These are phyloP conservation scores for Stenotaenia linearis DNA, from an alignment of 2,888 invertebrate species.

Conservation along the genomic window DNA sequence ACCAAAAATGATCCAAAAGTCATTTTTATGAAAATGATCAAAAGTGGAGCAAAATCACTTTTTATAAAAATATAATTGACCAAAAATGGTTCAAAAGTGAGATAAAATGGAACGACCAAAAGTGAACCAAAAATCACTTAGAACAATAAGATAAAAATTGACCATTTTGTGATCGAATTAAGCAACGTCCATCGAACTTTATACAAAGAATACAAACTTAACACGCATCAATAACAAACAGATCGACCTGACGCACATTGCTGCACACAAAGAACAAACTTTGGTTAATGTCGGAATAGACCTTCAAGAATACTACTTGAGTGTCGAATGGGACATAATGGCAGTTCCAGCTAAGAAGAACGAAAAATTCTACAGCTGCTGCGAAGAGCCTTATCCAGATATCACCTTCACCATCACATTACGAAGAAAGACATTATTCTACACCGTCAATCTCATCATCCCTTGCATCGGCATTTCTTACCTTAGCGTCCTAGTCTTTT, in stretches of 20 bases:
- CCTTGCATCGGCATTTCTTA: constrained; percentile 96
- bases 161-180: too few species aligned
- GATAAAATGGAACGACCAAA: too few species aligned
- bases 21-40: too few species aligned
- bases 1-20: too few species aligned
- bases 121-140: too few species aligned
- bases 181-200: too few species aligned
- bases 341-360: constrained; percentile 82
- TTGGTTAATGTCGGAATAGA: constrained; percentile 85
- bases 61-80: too few species aligned
- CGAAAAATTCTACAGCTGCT: constrained; percentile 92
- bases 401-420: constrained; percentile 96
- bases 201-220: too few species aligned
- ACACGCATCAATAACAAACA: too few species aligned
- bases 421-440: constrained; percentile 90
- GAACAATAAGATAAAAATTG: background rate
- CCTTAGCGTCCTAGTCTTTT: constrained; percentile 93
- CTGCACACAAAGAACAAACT: constrained; percentile 67
- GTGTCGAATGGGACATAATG: constrained; percentile 97
- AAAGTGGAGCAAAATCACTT: too few species aligned
- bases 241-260: constrained; percentile 84
- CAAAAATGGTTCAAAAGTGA: too few species aligned
- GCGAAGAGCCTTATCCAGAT: constrained; percentile 93
- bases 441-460: constrained; percentile 94
- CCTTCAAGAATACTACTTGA: constrained; percentile 88